Evolutionary conservation across 2,888 invertebrate species (phyloP).

Genomic region (Acrobeloides nanus): DNA sequence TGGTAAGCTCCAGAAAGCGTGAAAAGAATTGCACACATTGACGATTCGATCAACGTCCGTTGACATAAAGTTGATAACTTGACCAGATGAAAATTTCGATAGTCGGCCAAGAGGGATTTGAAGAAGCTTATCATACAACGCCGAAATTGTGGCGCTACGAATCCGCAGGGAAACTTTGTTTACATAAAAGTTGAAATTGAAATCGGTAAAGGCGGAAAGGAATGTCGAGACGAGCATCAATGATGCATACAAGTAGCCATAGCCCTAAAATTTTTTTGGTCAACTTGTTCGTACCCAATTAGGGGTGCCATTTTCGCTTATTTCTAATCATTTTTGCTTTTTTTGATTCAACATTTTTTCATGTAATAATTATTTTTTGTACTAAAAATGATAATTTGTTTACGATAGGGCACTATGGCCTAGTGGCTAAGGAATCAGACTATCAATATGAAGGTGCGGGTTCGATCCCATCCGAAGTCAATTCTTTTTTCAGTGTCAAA

Average conservation of each 20-base stretch:
- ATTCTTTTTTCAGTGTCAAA: too few species aligned
- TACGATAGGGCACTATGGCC: too few species aligned
- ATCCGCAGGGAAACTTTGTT: slow-evolving; percentile 71
- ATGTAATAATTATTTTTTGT: background rate
- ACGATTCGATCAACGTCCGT: slow-evolving; percentile 90
- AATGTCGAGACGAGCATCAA: slow-evolving; percentile 66
- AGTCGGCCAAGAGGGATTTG: slow-evolving; percentile 25
- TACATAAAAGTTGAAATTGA: slow-evolving; percentile 71
- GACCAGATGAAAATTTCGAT: slow-evolving; percentile 62
- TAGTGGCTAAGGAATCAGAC: too few species aligned
- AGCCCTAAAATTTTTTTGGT: slow-evolving; percentile 21
- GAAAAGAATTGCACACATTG: slow-evolving; percentile 83
- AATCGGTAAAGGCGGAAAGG: slow-evolving; percentile 70
- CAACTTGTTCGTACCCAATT: slow-evolving; percentile 6
- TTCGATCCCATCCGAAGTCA: too few species aligned
- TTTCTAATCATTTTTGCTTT: too few species aligned
- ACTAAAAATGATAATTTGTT: too few species aligned
- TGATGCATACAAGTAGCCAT: slow-evolving; percentile 59
- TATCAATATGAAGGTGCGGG: too few species aligned
- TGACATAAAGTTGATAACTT: slow-evolving; percentile 91
- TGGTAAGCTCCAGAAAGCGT: slow-evolving; percentile 91
- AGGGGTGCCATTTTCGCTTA: too few species aligned
- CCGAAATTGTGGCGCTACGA: slow-evolving; percentile 57
- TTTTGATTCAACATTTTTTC: slow-evolving; percentile 1
- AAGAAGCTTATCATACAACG: slow-evolving; percentile 65